A percentile compares a stretch with the other conserved stretches of the same genome.
phyloP scores from a whole-genome alignment of 2,888 invertebrate species.

The Coleophora flavipennella region DNA sequence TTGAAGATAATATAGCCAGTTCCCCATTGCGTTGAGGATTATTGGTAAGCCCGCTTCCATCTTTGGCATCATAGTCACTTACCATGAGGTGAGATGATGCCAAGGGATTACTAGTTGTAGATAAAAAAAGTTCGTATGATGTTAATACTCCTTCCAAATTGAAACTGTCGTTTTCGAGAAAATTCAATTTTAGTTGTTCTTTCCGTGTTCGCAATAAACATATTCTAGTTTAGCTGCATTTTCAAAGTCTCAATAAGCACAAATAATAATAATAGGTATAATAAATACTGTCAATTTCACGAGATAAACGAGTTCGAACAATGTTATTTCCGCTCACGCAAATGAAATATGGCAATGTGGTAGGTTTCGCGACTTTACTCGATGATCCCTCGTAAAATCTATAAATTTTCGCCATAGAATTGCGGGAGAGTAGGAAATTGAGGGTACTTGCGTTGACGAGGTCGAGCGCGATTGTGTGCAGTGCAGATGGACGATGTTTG shows the following conservation, averaged over 20 bases:
- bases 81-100: too few species aligned
- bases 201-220: too few species aligned
- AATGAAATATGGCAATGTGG: conserved; percentile 64
- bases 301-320: conserved; percentile 49
- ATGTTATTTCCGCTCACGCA: conserved; percentile 58
- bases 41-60: too few species aligned
- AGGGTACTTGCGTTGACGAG: conserved; percentile 38
- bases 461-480: conserved; percentile 53
- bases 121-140: too few species aligned
- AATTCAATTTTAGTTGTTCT: too few species aligned
- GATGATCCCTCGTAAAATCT: conserved; percentile 68
- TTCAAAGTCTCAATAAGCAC: background rate
- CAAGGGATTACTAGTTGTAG: too few species aligned
- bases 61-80: too few species aligned
- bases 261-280: too few species aligned
- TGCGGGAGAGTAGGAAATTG: conserved; percentile 42
- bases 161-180: too few species aligned
- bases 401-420: conserved; percentile 57
- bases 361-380: conserved; percentile 49
- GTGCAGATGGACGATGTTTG: conserved; percentile 71
- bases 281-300: conserved; percentile 19
- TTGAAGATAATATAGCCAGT: too few species aligned
- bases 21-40: too few species aligned
- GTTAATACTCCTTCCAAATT: background rate
- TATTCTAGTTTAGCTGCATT: too few species aligned